Conservation (phyloP, 92 coral and sea anemone species). For the Heteractis magnifica region DNA sequence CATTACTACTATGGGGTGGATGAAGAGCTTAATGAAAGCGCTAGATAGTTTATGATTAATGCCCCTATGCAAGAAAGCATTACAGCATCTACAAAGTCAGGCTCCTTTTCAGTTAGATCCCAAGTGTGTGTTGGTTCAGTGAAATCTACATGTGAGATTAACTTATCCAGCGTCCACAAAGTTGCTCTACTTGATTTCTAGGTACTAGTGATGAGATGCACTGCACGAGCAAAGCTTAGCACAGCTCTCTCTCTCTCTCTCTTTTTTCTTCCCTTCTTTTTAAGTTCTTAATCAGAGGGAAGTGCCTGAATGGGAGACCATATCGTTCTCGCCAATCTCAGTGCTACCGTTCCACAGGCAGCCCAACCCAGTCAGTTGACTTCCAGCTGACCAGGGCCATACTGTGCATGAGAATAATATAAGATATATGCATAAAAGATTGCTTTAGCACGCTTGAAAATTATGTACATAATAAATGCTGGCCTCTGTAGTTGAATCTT, state of each 20-base stretch:
- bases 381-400: background rate
- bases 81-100: no score
- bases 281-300: background rate
- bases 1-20: no score
- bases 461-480: constrained; percentile 18
- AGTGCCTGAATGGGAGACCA: background rate
- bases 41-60: no score
- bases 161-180: background rate
- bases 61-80: no score
- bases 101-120: no score
- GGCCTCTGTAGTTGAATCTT: constrained; percentile 11
- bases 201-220: background rate
- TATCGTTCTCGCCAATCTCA: background rate
- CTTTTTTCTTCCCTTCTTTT: background rate
- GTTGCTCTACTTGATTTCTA: background rate
- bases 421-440: constrained; percentile 13
- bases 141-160: no score
- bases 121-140: no score
- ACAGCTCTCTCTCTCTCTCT: background rate
- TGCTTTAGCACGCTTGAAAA: constrained; percentile 18
- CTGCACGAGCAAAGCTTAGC: background rate
- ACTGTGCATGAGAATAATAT: constrained; percentile 1
- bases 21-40: no score
- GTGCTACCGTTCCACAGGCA: background rate
- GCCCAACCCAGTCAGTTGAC: background rate